These are phyloP conservation scores for Ectobius pallidus DNA, from an alignment of 2,888 invertebrate species.

Conservation along the genomic window DNA sequence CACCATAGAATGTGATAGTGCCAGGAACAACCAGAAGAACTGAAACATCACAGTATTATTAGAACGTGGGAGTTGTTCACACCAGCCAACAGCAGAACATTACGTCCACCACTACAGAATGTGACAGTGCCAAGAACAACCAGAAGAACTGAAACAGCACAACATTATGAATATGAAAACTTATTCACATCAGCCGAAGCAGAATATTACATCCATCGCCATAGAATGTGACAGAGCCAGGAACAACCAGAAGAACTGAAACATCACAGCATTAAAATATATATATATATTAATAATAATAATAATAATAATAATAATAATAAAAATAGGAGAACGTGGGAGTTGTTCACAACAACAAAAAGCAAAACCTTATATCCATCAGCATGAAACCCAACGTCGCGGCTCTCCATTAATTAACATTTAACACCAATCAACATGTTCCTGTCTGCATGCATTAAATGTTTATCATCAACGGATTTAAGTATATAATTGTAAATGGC, in stretches of 20 bases:
- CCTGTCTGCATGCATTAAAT: too few relatives aligned
- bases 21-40: slow-evolving; percentile 71
- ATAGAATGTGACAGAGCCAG: slow-evolving; percentile 67
- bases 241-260: slow-evolving; percentile 69
- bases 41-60: too few relatives aligned
- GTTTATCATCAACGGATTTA: too few relatives aligned
- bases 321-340: too few relatives aligned
- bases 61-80: slow-evolving; percentile 87
- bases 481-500: too few relatives aligned
- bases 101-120: slow-evolving; percentile 69
- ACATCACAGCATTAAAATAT: too few relatives aligned
- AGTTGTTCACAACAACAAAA: slow-evolving; percentile 86
- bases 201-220: slow-evolving; percentile 76
- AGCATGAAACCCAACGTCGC: slow-evolving; percentile 65
- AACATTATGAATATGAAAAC: too few relatives aligned
- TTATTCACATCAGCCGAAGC: slow-evolving; percentile 86
- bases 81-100: slow-evolving; percentile 86
- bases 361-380: slow-evolving; percentile 80
- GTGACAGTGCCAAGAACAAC: slow-evolving; percentile 67
- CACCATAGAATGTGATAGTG: slow-evolving; percentile 66
- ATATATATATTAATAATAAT: too few relatives aligned
- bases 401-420: too few relatives aligned
- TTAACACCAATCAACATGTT: too few relatives aligned
- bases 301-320: too few relatives aligned
- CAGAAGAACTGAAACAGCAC: slow-evolving; percentile 66